phyloP scores from a whole-genome alignment of 2,113 vertebrate genomes.

The Catharus minimus region DNA sequence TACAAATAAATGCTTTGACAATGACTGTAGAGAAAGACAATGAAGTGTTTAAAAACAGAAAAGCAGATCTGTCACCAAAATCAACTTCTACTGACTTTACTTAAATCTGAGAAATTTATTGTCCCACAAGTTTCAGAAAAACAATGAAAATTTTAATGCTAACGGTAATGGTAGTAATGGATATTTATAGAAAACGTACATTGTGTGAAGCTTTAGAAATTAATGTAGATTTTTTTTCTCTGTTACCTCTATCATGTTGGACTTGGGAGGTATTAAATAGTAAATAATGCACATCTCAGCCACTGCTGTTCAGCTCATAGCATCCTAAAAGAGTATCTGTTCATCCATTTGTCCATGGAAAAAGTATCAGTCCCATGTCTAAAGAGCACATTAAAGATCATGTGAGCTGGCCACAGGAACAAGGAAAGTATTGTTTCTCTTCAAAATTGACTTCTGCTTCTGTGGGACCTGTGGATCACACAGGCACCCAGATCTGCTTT shows the following conservation, averaged over 20 bases:
- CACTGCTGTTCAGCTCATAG: not conserved
- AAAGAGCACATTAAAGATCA: not conserved
- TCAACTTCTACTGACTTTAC: not conserved
- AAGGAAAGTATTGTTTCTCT: not conserved
- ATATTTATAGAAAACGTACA: not conserved
- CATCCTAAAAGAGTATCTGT: not conserved
- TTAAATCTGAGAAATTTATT: not conserved
- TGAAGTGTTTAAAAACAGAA: not conserved
- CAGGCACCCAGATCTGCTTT: not conserved
- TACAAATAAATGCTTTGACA: not conserved
- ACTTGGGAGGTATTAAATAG: not conserved
- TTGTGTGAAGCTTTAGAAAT: not conserved
- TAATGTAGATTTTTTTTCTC: not conserved
- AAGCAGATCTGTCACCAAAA: not conserved
- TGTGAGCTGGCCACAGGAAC: not conserved
- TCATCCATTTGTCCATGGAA: not conserved
- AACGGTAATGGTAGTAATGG: not conserved
- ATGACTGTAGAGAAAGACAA: not conserved
- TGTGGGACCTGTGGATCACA: not conserved
- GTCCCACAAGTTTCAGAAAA: not conserved
- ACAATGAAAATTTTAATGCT: not conserved
- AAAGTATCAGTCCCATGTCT: not conserved
- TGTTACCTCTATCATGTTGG: not conserved
- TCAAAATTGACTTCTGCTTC: not conserved
- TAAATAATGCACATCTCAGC: slow-evolving; percentile 4